Evolutionary conservation across 1,140 invertebrate species (phyloP), one percentile per base, ranked within the genome.

Genomic region (Drosophila parvula): DNA sequence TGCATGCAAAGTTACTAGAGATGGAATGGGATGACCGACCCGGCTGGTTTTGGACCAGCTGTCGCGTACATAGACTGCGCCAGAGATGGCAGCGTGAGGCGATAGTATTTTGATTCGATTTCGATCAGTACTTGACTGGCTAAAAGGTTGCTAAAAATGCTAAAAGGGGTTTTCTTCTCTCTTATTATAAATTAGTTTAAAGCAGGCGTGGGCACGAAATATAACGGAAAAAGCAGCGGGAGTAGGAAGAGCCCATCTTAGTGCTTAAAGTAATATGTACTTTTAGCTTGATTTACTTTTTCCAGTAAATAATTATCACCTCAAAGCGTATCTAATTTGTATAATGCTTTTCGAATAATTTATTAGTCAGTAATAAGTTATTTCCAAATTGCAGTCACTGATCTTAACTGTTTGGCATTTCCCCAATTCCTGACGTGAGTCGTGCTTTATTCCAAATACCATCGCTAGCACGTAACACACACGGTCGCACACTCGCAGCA

Each of bases 1-100:
- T 59, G 65, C 68, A 70, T 41, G 65, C 68, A 12, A 58, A 58
- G 68, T 67, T 36, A 28, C 62, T 16, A 50, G 43, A 41, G 45
- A 47, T 32, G 45, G 60, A 68, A 41, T 64, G 38, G 63, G 65
- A 67, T 67, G 65, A 43, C 28, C 62, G 22, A 43, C 32, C 30
- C 22, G 61, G 16, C 27, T 57, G n/a, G 41, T 61, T 44, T 50
- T 41, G 50, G 59, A 22, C 51, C 68, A 71, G 68, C 68, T 71
- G 68, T 55, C 68, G 53, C 51, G 22, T 41, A 56, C 30, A 58
- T 50, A 68, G 53, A 71, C n/a, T 2, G 22, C 12, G 18, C 22
- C 10, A 43, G 68, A 34, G 68, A 48, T 71, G 53, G 12, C 67
- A 36, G 30, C 51, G 68, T 71, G 51, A 71, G 51, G 10, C 22